Percentiles rank a stretch among this genome's conserved stretches.
phyloP scores from a whole-genome alignment of 2,797 vertebrate species.

The Alca torda region DNA sequence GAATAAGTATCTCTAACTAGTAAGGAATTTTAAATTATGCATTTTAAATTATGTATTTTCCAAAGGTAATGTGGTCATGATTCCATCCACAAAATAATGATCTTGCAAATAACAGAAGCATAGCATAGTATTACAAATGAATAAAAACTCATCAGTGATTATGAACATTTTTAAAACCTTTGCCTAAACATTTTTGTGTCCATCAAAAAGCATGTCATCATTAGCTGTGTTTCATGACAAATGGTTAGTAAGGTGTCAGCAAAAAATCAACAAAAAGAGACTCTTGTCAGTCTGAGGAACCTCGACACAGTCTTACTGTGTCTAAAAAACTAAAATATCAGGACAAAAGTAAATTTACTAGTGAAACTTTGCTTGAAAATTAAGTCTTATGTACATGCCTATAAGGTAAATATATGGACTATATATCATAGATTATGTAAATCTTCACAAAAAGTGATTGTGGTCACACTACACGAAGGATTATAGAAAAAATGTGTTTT shows the following conservation, averaged over 20 bases:
- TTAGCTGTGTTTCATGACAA: background rate
- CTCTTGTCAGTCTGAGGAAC: background rate
- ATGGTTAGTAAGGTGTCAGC: background rate
- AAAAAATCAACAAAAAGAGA: background rate
- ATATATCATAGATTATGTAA: background rate
- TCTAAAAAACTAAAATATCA: background rate
- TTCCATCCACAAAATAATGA: background rate
- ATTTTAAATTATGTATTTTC: background rate
- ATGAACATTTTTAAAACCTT: background rate
- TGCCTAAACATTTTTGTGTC: background rate
- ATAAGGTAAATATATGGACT: background rate
- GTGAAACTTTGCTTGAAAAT: background rate
- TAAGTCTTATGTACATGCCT: background rate
- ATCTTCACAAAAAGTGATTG: background rate
- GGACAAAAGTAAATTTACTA: background rate
- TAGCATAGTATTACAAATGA: background rate
- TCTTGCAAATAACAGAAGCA: background rate
- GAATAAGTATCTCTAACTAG: background rate
- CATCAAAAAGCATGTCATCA: background rate
- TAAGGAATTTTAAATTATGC: background rate
- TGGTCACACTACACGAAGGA: background rate
- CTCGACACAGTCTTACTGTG: background rate
- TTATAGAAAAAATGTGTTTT: too few species aligned
- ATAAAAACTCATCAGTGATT: background rate
- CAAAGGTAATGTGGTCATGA: background rate